Conservation (phyloP, 2,797 vertebrate species). For the Typhlichthys eigenmanni region DNA sequence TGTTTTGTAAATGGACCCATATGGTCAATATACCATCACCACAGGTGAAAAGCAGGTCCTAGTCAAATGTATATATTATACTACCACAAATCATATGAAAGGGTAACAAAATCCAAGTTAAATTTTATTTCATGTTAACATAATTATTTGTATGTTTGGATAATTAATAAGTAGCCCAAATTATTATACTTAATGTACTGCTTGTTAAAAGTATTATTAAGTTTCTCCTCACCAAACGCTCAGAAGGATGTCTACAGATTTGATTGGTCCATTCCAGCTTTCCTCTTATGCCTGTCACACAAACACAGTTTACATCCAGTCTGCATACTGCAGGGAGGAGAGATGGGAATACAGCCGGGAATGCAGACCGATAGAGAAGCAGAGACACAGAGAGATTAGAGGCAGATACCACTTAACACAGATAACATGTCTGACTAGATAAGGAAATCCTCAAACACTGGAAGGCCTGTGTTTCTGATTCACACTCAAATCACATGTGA, state of each 20-base stretch:
- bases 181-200: too few relatives aligned
- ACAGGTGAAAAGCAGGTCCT: too few relatives aligned
- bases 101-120: too few relatives aligned
- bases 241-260: background rate
- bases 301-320: background rate
- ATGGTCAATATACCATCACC: too few relatives aligned
- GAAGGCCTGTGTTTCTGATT: slow-evolving; percentile 1
- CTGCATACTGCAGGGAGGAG: background rate
- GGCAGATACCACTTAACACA: slow-evolving; percentile 4
- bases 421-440: slow-evolving; percentile 6
- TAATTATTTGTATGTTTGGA: too few relatives aligned
- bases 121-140: too few relatives aligned
- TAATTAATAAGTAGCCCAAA: too few relatives aligned
- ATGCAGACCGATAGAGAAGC: background rate
- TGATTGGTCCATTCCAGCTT: background rate
- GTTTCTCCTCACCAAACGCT: background rate
- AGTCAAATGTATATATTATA: too few relatives aligned
- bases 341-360: background rate
- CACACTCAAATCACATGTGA: slow-evolving; percentile 2
- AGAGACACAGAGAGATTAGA: background rate
- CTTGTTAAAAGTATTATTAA: too few relatives aligned
- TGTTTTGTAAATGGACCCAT: too few relatives aligned
- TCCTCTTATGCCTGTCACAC: background rate
- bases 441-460: background rate
- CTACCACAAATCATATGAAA: too few relatives aligned